Conservation (phyloP, 2,113 vertebrate genomes). For the Ictalurus punctatus region DNA sequence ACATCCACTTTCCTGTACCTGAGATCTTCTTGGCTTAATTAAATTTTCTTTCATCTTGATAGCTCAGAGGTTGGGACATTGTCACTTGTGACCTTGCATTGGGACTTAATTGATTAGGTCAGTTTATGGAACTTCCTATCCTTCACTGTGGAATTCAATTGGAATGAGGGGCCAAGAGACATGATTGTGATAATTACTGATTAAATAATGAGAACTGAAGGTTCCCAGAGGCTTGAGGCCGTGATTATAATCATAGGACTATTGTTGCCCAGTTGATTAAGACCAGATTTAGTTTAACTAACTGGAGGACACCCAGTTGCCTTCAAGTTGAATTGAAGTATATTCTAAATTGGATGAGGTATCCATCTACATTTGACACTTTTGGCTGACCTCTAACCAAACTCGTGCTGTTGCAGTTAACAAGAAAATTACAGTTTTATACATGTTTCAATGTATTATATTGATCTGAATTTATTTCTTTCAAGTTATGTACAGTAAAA, state of each 20-base stretch:
- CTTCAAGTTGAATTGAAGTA: slow-evolving; percentile 30
- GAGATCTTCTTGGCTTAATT: slow-evolving; percentile 55
- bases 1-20: slow-evolving; percentile 43
- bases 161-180: slow-evolving; percentile 56
- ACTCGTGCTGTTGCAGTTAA: background rate
- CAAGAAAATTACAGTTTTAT: background rate
- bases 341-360: slow-evolving; percentile 35
- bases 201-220: slow-evolving; percentile 66
- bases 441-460: background rate
- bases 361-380: slow-evolving; percentile 9
- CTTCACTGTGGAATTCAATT: slow-evolving; percentile 60
- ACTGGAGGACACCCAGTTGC: slow-evolving; percentile 50
- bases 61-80: slow-evolving; percentile 60
- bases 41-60: slow-evolving; percentile 61
- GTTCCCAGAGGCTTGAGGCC: slow-evolving; percentile 55
- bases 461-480: background rate
- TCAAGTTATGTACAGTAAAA: background rate
- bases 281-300: slow-evolving; percentile 59
- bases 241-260: slow-evolving; percentile 63
- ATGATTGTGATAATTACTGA: slow-evolving; percentile 68
- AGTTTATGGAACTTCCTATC: slow-evolving; percentile 56
- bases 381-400: slow-evolving; percentile 26
- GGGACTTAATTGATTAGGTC: slow-evolving; percentile 64
- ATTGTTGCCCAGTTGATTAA: slow-evolving; percentile 60
- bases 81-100: slow-evolving; percentile 59